These are phyloP conservation scores for Desmodus rotundus DNA, from an alignment of 2,113 vertebrate genomes.

Conservation along the genomic window DNA sequence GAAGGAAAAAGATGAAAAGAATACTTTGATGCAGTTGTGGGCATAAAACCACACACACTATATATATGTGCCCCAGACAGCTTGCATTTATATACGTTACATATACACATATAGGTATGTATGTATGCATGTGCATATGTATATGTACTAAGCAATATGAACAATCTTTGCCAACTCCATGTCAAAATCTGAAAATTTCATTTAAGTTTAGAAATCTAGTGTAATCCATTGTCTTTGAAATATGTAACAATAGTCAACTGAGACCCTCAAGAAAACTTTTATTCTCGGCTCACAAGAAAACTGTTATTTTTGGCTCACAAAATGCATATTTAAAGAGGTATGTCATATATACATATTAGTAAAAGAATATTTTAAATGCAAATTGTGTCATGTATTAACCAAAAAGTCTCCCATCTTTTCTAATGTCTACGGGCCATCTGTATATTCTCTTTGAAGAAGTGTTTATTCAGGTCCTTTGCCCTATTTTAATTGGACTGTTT, in stretches of 20 bases:
- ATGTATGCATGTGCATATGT: background rate
- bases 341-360: background rate
- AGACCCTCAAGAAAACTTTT: background rate
- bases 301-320: background rate
- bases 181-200: background rate
- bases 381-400: background rate
- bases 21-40: background rate
- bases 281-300: background rate
- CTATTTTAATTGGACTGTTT: background rate
- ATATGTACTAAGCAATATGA: background rate
- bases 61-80: background rate
- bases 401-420: background rate
- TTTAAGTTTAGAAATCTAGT: background rate
- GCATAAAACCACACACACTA: background rate
- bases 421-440: background rate
- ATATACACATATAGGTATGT: background rate
- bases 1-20: conserved; percentile 6
- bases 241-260: background rate
- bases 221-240: background rate
- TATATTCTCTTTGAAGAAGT: background rate
- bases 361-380: background rate
- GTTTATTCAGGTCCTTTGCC: background rate
- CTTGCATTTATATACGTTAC: background rate
- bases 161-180: background rate
- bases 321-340: background rate